Evolutionary conservation across 1,140 invertebrate genomes (phyloP).

Genomic region (Bombus balteatus): DNA sequence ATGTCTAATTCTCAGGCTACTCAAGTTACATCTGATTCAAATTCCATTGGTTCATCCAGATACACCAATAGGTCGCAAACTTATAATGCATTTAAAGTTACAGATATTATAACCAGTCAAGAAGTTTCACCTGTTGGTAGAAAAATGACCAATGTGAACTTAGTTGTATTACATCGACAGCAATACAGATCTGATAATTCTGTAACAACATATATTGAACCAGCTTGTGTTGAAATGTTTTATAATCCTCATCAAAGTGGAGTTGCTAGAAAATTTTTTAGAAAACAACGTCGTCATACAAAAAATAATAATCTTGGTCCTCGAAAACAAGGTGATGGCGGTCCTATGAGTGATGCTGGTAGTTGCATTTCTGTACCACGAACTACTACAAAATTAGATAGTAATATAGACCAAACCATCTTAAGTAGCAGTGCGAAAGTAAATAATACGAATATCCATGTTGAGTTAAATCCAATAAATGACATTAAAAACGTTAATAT

Average conservation of each 20-base stretch:
- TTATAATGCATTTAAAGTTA: conserved; percentile 70
- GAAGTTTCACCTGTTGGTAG: conserved; percentile 73
- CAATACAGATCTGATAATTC: conserved; percentile 88
- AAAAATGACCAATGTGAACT: conserved; percentile 85
- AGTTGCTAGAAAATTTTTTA: conserved; percentile 95
- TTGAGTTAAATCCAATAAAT: conserved; percentile 84
- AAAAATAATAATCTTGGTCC: conserved; percentile 89
- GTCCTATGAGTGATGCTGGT: conserved; percentile 83
- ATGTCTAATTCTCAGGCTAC: conserved; percentile 78
- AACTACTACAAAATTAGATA: conserved; percentile 82
- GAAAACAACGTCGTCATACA: conserved; percentile 91
- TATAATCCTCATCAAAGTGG: conserved; percentile 97
- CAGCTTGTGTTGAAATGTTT: conserved; percentile 89
- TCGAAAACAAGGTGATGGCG: conserved; percentile 85
- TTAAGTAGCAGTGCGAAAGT: conserved; percentile 88
- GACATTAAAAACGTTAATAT: conserved; percentile 86
- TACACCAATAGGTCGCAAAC: conserved; percentile 76
- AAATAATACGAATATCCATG: conserved; percentile 90
- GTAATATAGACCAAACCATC: conserved; percentile 85
- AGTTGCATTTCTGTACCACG: conserved; percentile 81
- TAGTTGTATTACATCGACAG: conserved; percentile 87
- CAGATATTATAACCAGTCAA: conserved; percentile 65
- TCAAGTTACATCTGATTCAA: conserved; percentile 78
- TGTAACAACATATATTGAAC: conserved; percentile 87
- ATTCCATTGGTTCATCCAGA: conserved; percentile 77